phyloP scores from a whole-genome alignment of 2,797 vertebrate species.

The Mormyrops boulengeri region DNA sequence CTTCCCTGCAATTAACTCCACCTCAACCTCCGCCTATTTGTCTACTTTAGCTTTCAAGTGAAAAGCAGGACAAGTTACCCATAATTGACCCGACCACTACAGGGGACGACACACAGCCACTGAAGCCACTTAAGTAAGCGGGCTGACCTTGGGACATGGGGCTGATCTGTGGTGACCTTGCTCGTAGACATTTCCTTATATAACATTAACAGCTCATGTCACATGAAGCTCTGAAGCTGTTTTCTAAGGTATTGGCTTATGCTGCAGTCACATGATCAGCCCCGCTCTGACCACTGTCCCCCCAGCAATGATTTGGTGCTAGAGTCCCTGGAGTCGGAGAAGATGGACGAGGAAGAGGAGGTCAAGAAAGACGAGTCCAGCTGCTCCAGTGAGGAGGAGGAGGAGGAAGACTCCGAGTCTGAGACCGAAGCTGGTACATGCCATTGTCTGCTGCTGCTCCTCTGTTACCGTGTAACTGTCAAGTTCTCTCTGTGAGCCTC shows the following conservation, averaged over 20 bases:
- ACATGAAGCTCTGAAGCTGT: background rate
- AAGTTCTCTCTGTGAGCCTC: background rate
- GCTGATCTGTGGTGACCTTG: background rate
- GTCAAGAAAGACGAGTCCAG: conserved; percentile 98
- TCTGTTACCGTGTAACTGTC: background rate
- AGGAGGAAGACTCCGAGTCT: conserved; percentile 95
- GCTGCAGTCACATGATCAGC: background rate
- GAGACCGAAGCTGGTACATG: conserved; percentile 85
- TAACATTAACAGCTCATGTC: background rate
- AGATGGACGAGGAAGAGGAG: conserved; percentile 87
- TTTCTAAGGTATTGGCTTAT: background rate
- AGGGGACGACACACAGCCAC: conserved; percentile 87
- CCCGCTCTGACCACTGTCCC: background rate
- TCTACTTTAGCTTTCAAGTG: conserved; percentile 75
- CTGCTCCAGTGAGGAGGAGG: conserved; percentile 97
- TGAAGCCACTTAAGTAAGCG: conserved; percentile 87
- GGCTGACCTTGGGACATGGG: conserved; percentile 32
- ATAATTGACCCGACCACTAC: conserved; percentile 89
- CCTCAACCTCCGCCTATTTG: background rate
- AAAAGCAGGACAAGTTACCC: conserved; percentile 92
- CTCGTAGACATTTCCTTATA: background rate
- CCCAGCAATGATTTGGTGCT: conserved; percentile 88
- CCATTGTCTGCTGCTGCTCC: background rate
- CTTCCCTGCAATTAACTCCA: background rate
- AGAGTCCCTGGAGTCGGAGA: conserved; percentile 90